phyloP scores from a whole-genome alignment of 2,113 vertebrate species.

The Dasyurus viverrinus region DNA sequence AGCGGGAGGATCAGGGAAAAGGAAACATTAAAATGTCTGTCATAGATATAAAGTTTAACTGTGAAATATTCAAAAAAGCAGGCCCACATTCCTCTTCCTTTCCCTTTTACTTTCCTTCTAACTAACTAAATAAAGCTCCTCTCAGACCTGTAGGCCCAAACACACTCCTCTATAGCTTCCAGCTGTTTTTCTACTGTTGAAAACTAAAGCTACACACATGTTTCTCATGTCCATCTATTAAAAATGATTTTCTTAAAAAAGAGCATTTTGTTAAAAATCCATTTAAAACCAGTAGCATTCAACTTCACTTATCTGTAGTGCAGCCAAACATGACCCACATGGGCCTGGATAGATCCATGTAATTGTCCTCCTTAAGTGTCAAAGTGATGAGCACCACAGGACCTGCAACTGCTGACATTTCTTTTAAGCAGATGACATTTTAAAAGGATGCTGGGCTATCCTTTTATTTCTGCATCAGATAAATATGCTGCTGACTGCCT shows the following conservation, averaged over 20 bases:
- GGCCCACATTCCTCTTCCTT: background rate
- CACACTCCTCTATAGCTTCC: background rate
- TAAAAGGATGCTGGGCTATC: constrained; percentile 39
- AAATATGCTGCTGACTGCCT: constrained; percentile 26
- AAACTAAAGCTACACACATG: constrained; percentile 1
- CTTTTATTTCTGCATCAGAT: constrained; percentile 31
- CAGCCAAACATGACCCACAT: constrained; percentile 2
- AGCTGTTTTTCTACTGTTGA: background rate
- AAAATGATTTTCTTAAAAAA: constrained; percentile 15
- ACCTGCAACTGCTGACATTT: constrained; percentile 35
- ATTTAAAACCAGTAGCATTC: background rate
- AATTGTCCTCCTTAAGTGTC: constrained; percentile 23
- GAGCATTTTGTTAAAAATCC: constrained; percentile 44
- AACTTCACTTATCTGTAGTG: constrained; percentile 1
- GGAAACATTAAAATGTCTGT: constrained; percentile 8
- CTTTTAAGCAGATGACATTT: constrained; percentile 42
- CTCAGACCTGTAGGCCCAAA: background rate
- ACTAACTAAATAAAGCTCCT: background rate
- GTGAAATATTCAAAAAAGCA: background rate
- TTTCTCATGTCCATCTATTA: constrained; percentile 25
- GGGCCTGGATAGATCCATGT: constrained; percentile 3
- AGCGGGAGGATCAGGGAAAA: background rate
- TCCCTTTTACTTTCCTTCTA: constrained; percentile 3
- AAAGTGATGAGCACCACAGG: constrained; percentile 39
- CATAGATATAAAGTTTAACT: constrained; percentile 16